Conservation (phyloP, 2,113 vertebrate genomes). For the Ageneiosus marmoratus region DNA sequence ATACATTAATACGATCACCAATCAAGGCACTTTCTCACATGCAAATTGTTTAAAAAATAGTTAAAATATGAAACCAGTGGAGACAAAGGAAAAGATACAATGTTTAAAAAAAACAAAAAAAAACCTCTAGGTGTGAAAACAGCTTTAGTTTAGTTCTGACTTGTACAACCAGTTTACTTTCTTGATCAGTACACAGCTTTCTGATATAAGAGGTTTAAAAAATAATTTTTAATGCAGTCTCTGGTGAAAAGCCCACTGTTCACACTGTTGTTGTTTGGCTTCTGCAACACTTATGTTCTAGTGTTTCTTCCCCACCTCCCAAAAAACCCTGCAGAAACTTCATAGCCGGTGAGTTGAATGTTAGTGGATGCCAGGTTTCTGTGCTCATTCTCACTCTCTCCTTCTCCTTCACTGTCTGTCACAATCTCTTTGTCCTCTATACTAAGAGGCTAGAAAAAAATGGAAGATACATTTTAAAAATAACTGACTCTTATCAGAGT, state of each 20-base stretch:
- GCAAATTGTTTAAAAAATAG: not conserved
- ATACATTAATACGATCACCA: too few relatives aligned
- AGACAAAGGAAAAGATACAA: not conserved
- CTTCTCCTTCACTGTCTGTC: conserved; percentile 60
- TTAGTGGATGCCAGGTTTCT: conserved; percentile 24
- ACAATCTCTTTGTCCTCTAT: conserved; percentile 65
- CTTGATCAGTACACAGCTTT: not conserved
- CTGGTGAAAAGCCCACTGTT: conserved; percentile 6
- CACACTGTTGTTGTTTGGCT: not conserved
- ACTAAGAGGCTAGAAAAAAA: conserved; percentile 49
- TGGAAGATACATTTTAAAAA: conserved; percentile 57
- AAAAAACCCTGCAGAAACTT: not conserved
- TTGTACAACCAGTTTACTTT: not conserved
- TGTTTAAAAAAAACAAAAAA: not conserved
- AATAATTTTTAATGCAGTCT: not conserved
- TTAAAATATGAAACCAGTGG: not conserved
- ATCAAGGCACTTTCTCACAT: not conserved
- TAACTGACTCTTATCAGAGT: conserved; percentile 63
- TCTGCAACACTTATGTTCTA: not conserved
- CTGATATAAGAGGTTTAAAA: not conserved
- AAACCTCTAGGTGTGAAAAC: too few relatives aligned
- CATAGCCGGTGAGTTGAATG: not conserved
- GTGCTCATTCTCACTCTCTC: not conserved
- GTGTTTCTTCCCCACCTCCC: not conserved
- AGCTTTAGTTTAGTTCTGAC: not conserved